Conservation (phyloP, 2,113 vertebrate genomes). For the Sphyrna mokarran region DNA sequence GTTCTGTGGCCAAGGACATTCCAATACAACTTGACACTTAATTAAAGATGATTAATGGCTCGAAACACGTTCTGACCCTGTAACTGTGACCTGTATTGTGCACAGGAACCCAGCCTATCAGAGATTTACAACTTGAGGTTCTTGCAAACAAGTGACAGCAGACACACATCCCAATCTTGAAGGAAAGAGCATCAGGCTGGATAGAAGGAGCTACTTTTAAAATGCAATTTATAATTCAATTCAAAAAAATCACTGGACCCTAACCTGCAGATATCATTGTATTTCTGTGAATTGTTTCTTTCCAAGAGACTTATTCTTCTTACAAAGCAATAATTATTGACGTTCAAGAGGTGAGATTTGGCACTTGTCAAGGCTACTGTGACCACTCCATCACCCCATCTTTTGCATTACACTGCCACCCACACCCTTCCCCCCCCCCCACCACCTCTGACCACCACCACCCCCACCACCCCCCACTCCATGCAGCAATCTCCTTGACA, state of each 20-base stretch:
- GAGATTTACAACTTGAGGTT: not conserved
- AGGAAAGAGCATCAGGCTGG: not conserved
- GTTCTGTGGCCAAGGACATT: not conserved
- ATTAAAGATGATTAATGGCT: conserved; percentile 14
- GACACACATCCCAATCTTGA: not conserved
- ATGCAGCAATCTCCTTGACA: not conserved
- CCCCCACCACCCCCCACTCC: no score
- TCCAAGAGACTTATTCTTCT: not conserved
- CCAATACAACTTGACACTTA: not conserved
- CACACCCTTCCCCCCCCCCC: no score
- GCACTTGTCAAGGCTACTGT: not conserved
- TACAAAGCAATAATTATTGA: not conserved
- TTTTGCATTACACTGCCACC: no score
- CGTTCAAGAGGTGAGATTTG: not conserved
- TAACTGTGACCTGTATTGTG: not conserved
- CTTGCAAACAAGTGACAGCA: not conserved
- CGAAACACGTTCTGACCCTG: not conserved
- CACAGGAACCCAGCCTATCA: not conserved
- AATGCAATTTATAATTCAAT: not conserved
- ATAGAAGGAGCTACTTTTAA: not conserved
- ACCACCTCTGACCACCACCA: not conserved
- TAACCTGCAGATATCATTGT: not conserved
- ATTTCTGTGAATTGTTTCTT: conserved; percentile 13
- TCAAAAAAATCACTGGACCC: not conserved
- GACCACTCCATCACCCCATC: no score